These are phyloP conservation scores for Leptonema lineaticorne DNA, from an alignment of 1,140 invertebrate species.

Conservation along the genomic window DNA sequence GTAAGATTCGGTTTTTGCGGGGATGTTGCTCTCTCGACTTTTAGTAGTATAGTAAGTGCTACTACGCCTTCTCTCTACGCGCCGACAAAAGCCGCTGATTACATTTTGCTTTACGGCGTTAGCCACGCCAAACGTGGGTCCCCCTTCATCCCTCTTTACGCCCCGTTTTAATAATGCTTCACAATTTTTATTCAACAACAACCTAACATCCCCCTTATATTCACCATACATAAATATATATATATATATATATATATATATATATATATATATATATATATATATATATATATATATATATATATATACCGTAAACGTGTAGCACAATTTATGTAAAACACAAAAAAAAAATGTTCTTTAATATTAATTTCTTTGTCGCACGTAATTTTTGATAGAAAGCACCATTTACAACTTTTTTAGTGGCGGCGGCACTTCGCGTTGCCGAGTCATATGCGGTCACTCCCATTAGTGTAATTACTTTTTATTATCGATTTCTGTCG, in stretches of 20 bases:
- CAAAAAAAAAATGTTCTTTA: neutral
- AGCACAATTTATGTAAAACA: neutral
- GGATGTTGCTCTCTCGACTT: no score
- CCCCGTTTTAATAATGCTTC: conserved; percentile 24
- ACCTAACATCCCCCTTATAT: no score
- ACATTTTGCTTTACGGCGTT: conserved; percentile 37
- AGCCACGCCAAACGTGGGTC: conserved; percentile 14
- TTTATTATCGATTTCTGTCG: no score
- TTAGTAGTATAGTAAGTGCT: neutral
- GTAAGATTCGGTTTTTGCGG: conserved; percentile 8
- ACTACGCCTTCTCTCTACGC: neutral
- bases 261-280: neutral
- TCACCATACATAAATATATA: no score
- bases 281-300: neutral
- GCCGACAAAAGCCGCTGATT: conserved; percentile 29
- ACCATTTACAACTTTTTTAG: no score
- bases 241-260: neutral
- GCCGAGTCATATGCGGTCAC: no score
- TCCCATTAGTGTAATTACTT: no score
- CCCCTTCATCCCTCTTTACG: neutral
- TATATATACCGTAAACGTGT: conserved; percentile 1
- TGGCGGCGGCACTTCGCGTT: no score
- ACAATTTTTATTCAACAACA: conserved; percentile 9
- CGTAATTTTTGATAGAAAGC: no score
- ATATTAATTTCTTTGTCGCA: conserved; percentile 13